Evolutionary conservation across 64 coral and sea anemone genomes (phyloP).

Genomic region (Pocillopora verrucosa): DNA sequence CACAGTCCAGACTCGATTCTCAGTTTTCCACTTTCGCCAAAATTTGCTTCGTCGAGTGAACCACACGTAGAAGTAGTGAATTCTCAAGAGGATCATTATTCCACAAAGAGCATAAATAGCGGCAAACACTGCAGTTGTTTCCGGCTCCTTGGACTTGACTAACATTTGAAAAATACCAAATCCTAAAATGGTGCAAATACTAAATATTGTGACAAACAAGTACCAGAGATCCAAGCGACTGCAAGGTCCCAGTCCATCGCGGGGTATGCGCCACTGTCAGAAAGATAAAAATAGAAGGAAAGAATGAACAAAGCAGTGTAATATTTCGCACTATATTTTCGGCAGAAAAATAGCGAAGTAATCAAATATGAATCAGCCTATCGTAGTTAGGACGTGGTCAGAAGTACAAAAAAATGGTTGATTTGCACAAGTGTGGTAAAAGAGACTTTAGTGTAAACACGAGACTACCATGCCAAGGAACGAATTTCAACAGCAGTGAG

Average conservation of each 20-base stretch:
- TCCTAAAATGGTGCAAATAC: slow-evolving; percentile 62
- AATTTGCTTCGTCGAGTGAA: slow-evolving; percentile 71
- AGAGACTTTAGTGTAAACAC: too few species aligned
- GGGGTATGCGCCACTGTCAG: slow-evolving; percentile 72
- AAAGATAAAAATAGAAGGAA: slow-evolving; percentile 5
- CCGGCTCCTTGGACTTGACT: slow-evolving; percentile 57
- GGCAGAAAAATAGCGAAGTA: too few species aligned
- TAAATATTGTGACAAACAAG: slow-evolving; percentile 73
- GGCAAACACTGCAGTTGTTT: slow-evolving; percentile 63
- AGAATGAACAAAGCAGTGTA: too few species aligned
- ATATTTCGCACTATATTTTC: too few species aligned
- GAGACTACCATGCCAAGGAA: too few species aligned
- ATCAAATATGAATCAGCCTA: too few species aligned
- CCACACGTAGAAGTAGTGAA: slow-evolving; percentile 88
- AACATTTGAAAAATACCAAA: slow-evolving; percentile 77
- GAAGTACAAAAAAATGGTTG: too few species aligned
- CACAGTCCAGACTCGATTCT: slow-evolving; percentile 76
- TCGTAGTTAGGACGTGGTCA: too few species aligned
- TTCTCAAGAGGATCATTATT: slow-evolving; percentile 66
- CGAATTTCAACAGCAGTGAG: too few species aligned
- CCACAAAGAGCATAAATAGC: slow-evolving; percentile 83
- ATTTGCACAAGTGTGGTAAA: too few species aligned
- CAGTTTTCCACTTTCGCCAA: slow-evolving; percentile 70
- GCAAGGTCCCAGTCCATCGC: slow-evolving; percentile 72
- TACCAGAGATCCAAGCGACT: slow-evolving; percentile 83